Conservation (phyloP, 2,113 vertebrate genomes). For the Upupa epops region DNA sequence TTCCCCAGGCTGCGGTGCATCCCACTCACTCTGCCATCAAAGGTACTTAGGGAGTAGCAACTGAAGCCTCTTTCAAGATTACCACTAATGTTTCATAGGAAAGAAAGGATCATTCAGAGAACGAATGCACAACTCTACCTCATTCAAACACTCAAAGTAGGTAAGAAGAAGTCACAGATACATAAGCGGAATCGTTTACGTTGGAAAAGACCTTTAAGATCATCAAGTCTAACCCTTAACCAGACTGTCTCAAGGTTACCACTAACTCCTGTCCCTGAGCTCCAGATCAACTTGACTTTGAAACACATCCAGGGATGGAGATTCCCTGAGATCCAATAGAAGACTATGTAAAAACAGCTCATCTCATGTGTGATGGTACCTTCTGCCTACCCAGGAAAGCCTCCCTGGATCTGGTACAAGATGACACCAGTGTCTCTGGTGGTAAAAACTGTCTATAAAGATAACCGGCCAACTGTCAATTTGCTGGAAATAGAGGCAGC, state of each 20-base stretch:
- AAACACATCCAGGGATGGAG: too few species aligned
- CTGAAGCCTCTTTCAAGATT: not conserved
- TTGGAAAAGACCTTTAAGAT: too few species aligned
- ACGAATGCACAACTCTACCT: not conserved
- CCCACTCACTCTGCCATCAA: not conserved
- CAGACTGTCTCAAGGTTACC: too few species aligned
- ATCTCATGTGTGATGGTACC: not conserved
- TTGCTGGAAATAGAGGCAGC: not conserved
- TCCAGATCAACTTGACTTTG: too few species aligned
- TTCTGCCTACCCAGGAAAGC: rapidly evolving
- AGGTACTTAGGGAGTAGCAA: not conserved
- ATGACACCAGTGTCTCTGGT: not conserved
- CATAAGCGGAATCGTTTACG: too few species aligned
- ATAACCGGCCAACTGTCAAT: not conserved
- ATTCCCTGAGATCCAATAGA: too few species aligned
- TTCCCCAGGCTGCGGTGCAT: too few species aligned
- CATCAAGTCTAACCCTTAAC: too few species aligned
- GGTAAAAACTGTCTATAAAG: not conserved
- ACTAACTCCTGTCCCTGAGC: too few species aligned
- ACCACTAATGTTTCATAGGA: not conserved
- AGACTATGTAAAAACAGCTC: too few species aligned
- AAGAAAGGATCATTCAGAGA: not conserved
- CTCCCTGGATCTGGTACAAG: not conserved
- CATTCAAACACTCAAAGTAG: not conserved
- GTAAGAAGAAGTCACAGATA: not conserved